Percentiles rank a stretch among this genome's conserved stretches.
phyloP scores from a whole-genome alignment of 1,140 invertebrate species.

The Drosophila pachea region DNA sequence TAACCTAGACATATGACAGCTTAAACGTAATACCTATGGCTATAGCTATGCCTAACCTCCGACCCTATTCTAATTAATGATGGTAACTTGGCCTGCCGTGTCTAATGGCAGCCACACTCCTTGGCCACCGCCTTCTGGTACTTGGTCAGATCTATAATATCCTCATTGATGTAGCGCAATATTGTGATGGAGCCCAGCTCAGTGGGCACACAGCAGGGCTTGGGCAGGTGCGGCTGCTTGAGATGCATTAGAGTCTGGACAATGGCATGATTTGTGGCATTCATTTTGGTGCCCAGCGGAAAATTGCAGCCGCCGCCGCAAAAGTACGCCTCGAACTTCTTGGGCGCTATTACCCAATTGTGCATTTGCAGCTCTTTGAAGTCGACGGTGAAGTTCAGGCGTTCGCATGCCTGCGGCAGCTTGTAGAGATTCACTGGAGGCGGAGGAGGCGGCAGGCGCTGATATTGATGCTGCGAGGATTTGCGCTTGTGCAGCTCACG shows the following conservation, averaged over 20 bases:
- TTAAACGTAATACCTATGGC: no score
- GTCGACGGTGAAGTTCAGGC: constrained; percentile 74
- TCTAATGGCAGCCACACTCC: constrained; percentile 71
- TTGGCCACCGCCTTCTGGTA: constrained; percentile 73
- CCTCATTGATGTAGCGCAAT: constrained; percentile 70
- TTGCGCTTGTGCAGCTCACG: constrained; percentile 62
- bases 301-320: constrained; percentile 77
- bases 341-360: constrained; percentile 75
- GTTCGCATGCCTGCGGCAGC: constrained; percentile 65
- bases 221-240: constrained; percentile 71
- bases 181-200: constrained; percentile 71
- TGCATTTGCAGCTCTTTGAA: constrained; percentile 75
- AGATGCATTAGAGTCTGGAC: constrained; percentile 76
- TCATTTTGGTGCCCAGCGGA: constrained; percentile 74
- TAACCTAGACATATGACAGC: no score
- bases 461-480: neutral
- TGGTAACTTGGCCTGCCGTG: no score
- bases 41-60: no score
- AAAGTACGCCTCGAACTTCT: constrained; percentile 76
- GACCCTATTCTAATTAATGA: no score
- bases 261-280: constrained; percentile 78
- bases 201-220: constrained; percentile 74
- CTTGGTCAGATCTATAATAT: constrained; percentile 73
- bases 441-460: constrained; percentile 1
- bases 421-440: constrained; percentile 41